These are phyloP conservation scores for Nymphalis io DNA, from an alignment of 1,140 invertebrate genomes.

Conservation along the genomic window DNA sequence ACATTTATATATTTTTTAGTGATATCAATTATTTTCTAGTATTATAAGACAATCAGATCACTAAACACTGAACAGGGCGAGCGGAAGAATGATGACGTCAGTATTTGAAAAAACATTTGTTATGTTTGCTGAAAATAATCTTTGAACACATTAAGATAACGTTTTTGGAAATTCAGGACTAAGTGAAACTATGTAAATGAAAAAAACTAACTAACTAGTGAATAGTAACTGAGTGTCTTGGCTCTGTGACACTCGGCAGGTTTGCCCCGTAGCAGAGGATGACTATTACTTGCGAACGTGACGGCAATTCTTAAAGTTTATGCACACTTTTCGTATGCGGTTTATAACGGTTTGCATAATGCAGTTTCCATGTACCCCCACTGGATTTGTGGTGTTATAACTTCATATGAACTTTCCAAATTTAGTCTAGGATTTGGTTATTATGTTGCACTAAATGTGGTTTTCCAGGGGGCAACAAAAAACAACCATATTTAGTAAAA, in stretches of 20 bases:
- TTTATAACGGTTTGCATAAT: constrained; percentile 47
- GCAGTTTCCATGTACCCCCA: constrained; percentile 43
- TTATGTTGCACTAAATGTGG: not conserved
- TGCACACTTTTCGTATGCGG: constrained; percentile 1
- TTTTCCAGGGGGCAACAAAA: too few species aligned
- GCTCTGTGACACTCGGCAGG: not conserved
- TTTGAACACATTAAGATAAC: too few species aligned
- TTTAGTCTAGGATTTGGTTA: constrained; percentile 14
- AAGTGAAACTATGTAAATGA: not conserved
- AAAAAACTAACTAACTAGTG: not conserved
- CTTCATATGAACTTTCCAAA: constrained; percentile 9
- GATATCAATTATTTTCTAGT: too few species aligned
- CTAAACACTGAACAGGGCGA: too few species aligned
- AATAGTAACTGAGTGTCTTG: not conserved
- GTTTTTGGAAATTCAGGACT: too few species aligned
- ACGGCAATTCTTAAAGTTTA: constrained; percentile 21
- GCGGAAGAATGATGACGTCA: too few species aligned
- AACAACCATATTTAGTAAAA: too few species aligned
- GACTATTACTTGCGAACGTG: constrained; percentile 24
- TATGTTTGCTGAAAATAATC: too few species aligned
- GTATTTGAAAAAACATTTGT: too few species aligned
- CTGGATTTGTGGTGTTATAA: constrained; percentile 10
- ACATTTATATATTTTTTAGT: too few species aligned
- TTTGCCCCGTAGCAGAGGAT: not conserved
- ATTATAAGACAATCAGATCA: too few species aligned